phyloP scores from a whole-genome alignment of 2,113 vertebrate genomes.

The Sitta europaea region DNA sequence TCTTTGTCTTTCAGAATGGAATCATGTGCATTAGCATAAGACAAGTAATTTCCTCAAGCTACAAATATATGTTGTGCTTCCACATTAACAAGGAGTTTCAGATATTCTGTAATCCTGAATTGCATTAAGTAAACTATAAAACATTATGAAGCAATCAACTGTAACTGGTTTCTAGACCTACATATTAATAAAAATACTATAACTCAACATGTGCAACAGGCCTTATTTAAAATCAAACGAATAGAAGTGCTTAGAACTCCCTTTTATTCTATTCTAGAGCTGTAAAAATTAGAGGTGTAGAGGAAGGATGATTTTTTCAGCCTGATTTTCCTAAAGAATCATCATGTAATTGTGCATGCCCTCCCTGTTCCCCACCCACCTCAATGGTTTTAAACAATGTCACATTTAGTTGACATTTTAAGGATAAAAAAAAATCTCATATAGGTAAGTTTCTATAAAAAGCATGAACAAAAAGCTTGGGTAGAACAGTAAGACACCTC shows the following conservation, averaged over 20 bases:
- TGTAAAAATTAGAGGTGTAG: neutral
- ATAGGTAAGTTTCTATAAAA: neutral
- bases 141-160: neutral
- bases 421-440: neutral
- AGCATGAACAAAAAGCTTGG: neutral
- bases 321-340: neutral
- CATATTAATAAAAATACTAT: neutral
- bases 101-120: neutral
- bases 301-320: neutral
- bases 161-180: neutral
- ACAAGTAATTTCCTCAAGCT: neutral
- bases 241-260: neutral
- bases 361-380: neutral
- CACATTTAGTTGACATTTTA: neutral
- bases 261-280: neutral
- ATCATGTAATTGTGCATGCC: fast-evolving
- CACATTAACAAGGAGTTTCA: neutral
- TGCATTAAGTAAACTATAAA: neutral
- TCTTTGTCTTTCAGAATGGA: neutral
- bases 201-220: neutral
- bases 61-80: neutral
- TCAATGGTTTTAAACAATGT: neutral
- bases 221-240: neutral
- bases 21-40: neutral
- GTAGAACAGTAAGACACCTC: neutral